These are phyloP conservation scores for Penaeus monodon DNA, from an alignment of 2,888 invertebrate species.

Conservation along the genomic window DNA sequence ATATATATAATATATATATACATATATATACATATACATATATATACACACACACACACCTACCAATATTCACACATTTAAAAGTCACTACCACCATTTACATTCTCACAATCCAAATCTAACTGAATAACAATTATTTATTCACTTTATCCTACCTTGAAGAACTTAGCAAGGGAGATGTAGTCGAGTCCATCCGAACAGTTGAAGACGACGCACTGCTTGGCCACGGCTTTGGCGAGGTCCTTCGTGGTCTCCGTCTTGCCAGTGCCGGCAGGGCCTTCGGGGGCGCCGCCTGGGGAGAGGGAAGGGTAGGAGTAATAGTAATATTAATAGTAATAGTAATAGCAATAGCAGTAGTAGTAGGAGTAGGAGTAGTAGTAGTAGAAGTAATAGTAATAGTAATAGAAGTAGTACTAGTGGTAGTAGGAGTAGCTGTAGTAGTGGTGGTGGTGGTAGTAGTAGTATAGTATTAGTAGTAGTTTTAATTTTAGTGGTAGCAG, in stretches of 20 bases:
- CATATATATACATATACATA: too few relatives aligned
- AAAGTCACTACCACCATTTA: neutral
- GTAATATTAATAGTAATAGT: neutral
- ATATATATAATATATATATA: too few relatives aligned
- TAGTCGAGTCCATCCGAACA: conserved; percentile 95
- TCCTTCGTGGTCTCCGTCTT: conserved; percentile 96
- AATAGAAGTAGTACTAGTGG: too few relatives aligned
- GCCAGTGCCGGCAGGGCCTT: conserved; percentile 94
- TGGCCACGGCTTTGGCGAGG: conserved; percentile 93
- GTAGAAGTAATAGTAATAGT: too few relatives aligned
- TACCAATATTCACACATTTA: neutral
- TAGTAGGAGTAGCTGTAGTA: too few relatives aligned
- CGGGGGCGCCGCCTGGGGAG: conserved; percentile 83
- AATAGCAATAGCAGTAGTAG: neutral
- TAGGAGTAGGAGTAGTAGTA: too few relatives aligned
- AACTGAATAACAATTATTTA: too few relatives aligned
- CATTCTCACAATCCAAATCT: too few relatives aligned
- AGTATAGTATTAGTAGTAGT: too few relatives aligned
- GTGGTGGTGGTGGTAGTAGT: too few relatives aligned
- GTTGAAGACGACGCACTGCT: conserved; percentile 96
- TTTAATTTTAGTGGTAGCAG: too few relatives aligned
- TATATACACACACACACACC: too few relatives aligned
- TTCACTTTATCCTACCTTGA: conserved; percentile 77
- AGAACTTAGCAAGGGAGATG: conserved; percentile 94
- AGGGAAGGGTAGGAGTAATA: neutral